These are phyloP conservation scores for Gymnopithys bicolor DNA, from an alignment of 2,797 vertebrate genomes.

Conservation along the genomic window DNA sequence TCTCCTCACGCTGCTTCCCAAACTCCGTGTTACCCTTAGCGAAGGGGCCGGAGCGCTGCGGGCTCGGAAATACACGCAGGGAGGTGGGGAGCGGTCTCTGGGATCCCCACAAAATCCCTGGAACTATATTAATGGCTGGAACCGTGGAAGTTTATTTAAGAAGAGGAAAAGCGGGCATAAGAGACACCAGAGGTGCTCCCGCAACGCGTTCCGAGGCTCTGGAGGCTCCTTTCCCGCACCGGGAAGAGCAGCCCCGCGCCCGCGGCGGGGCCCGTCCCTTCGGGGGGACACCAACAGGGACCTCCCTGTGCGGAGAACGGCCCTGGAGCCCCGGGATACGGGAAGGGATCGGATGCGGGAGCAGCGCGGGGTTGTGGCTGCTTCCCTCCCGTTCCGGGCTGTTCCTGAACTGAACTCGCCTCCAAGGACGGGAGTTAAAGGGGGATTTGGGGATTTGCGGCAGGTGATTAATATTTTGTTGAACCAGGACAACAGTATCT, in stretches of 20 bases:
- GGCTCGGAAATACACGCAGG: not conserved
- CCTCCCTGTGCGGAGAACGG: accelerated
- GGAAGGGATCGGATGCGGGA: not conserved
- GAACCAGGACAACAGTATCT: not conserved
- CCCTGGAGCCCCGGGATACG: not conserved
- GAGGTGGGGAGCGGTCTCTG: accelerated
- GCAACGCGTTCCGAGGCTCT: accelerated
- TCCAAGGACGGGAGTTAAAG: not conserved
- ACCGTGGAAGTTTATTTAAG: not conserved
- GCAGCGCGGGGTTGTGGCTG: not conserved
- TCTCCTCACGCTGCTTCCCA: too few species aligned
- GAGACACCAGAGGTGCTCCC: not conserved
- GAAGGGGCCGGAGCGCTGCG: not conserved
- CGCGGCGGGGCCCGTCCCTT: not conserved
- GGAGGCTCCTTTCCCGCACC: not conserved
- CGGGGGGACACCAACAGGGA: not conserved
- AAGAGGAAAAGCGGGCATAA: not conserved
- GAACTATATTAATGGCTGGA: not conserved
- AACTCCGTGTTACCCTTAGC: not conserved
- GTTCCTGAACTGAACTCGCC: not conserved
- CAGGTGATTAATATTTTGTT: not conserved
- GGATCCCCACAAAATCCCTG: not conserved
- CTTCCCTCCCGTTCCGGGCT: not conserved
- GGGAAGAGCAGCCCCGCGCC: not conserved
- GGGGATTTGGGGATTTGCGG: not conserved